phyloP scores from a whole-genome alignment of 2,888 invertebrate species.

The Drosophila niveifrons region DNA sequence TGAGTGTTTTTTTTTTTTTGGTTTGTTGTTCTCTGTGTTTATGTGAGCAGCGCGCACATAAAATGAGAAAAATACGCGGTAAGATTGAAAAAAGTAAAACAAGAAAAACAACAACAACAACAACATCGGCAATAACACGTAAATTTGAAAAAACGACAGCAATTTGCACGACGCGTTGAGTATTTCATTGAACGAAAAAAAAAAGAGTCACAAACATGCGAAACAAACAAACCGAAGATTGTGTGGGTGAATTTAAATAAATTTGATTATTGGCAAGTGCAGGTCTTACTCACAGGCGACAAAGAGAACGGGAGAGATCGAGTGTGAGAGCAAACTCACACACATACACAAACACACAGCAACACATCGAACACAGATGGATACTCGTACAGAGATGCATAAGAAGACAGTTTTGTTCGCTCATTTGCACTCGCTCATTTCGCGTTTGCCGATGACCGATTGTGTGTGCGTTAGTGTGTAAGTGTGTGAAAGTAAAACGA shows the following conservation, averaged over 20 bases:
- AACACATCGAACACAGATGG: slow-evolving; percentile 2
- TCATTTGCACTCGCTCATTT: slow-evolving; percentile 77
- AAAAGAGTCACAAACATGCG: slow-evolving; percentile 50
- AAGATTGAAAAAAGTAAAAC: slow-evolving; percentile 56
- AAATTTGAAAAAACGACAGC: slow-evolving; percentile 20
- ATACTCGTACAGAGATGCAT: background rate
- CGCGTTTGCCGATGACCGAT: slow-evolving; percentile 9
- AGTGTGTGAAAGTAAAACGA: slow-evolving; percentile 49
- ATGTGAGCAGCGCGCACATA: slow-evolving; percentile 43
- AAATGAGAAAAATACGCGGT: slow-evolving; percentile 58
- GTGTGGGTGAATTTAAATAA: slow-evolving; percentile 63
- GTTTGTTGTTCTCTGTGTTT: slow-evolving; percentile 30
- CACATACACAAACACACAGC: slow-evolving; percentile 5
- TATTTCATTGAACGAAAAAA: slow-evolving; percentile 52
- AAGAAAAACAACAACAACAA: slow-evolving; percentile 25
- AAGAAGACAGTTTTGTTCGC: slow-evolving; percentile 33
- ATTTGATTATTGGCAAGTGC: slow-evolving; percentile 59
- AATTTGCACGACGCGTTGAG: slow-evolving; percentile 48
- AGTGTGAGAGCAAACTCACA: slow-evolving; percentile 10
- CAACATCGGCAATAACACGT: slow-evolving; percentile 30
- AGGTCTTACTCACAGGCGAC: slow-evolving; percentile 3
- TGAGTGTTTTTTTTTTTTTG: slow-evolving; percentile 13
- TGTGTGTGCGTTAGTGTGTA: slow-evolving; percentile 8
- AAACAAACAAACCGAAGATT: slow-evolving; percentile 59
- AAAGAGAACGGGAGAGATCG: slow-evolving; percentile 21